These are phyloP conservation scores for Clarias pachynema DNA, from an alignment of 2,797 vertebrate species.

Conservation along the genomic window DNA sequence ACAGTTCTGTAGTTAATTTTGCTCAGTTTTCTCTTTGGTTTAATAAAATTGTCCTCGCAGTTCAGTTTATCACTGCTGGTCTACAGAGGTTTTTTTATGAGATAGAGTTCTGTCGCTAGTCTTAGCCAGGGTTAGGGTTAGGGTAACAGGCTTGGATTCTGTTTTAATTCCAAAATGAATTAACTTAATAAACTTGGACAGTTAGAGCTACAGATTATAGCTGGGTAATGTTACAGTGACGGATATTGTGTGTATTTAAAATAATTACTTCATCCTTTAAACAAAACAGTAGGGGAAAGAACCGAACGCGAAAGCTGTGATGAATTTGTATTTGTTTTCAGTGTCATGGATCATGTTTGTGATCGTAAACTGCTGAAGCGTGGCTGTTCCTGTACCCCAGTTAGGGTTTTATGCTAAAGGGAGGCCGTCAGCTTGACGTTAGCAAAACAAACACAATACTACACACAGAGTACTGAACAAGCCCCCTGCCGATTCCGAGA, in stretches of 20 bases:
- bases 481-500: constrained; percentile 8
- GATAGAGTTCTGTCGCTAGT: neutral
- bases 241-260: neutral
- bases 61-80: neutral
- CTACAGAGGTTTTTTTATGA: neutral
- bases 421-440: neutral
- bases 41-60: neutral
- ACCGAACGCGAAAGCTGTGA: neutral
- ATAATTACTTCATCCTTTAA: neutral
- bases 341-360: neutral
- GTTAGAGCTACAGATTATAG: neutral
- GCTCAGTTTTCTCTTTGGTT: neutral
- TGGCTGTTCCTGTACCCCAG: neutral
- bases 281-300: neutral
- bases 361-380: neutral
- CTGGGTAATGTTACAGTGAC: neutral
- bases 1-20: neutral
- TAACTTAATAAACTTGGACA: neutral
- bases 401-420: constrained; percentile 1
- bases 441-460: neutral
- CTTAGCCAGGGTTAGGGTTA: neutral
- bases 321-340: neutral
- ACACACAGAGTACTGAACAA: neutral
- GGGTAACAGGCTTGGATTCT: neutral
- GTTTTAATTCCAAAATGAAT: neutral